phyloP scores from a whole-genome alignment of 2,888 invertebrate genomes.

The Arge pagana region DNA sequence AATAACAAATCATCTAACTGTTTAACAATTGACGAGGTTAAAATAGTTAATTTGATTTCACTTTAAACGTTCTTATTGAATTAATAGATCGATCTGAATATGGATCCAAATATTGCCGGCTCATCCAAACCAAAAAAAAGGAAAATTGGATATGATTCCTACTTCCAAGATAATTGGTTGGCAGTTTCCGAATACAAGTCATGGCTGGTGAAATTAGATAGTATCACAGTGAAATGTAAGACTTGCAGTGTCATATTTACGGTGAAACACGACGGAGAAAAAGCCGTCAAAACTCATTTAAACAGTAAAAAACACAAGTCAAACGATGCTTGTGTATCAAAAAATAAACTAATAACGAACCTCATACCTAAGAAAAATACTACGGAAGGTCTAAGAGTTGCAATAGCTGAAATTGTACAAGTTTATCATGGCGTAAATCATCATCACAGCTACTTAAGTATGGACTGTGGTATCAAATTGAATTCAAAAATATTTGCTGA shows the following conservation, averaged over 20 bases:
- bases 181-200: not conserved
- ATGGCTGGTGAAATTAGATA: slow-evolving; percentile 3
- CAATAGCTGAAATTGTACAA: slow-evolving; percentile 32
- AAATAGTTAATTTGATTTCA: slow-evolving; percentile 2
- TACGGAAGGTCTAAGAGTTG: slow-evolving; percentile 30
- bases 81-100: not conserved
- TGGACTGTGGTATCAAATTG: slow-evolving; percentile 33
- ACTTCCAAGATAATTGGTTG: slow-evolving; percentile 5
- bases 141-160: slow-evolving; percentile 3
- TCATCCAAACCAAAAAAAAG: slow-evolving; percentile 8
- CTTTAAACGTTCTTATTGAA: slow-evolving; percentile 2
- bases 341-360: slow-evolving; percentile 22
- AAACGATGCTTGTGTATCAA: slow-evolving; percentile 6
- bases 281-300: not conserved
- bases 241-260: slow-evolving; percentile 2
- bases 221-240: not conserved
- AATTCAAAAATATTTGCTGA: slow-evolving; percentile 29
- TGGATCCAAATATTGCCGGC: not conserved
- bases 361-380: slow-evolving; percentile 22
- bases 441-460: slow-evolving; percentile 34
- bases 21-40: slow-evolving; percentile 3
- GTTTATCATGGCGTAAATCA: slow-evolving; percentile 35
- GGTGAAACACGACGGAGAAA: slow-evolving; percentile 6
- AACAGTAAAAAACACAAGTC: slow-evolving; percentile 7
- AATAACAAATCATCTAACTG: slow-evolving; percentile 4